Percentiles rank a stretch among this genome's conserved stretches.
Evolutionary conservation across 2,888 invertebrate species (phyloP).

Genomic region (Lasioglossum calceatum): DNA sequence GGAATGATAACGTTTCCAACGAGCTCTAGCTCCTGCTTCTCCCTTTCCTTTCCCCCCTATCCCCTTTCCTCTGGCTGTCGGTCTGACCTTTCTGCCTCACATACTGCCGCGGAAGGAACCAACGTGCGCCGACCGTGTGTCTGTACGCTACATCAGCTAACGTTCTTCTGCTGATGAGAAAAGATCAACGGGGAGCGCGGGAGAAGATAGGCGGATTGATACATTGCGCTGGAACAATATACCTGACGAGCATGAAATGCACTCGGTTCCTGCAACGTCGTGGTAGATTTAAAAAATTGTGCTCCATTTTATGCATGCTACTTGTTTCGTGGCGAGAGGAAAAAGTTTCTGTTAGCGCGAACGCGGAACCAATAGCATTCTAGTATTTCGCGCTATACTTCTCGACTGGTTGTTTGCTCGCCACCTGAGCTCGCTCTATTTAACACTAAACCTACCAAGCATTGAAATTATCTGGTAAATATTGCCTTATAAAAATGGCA

Average conservation of each 20-base stretch:
- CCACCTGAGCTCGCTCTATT: no score
- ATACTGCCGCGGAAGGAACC: background rate
- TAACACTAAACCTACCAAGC: no score
- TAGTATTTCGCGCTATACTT: no score
- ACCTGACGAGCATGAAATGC: conserved; percentile 1
- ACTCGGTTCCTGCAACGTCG: background rate
- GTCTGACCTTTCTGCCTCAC: conserved; percentile 14
- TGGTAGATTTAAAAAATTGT: background rate
- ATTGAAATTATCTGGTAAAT: no score
- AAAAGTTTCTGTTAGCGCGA: no score
- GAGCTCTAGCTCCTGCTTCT: conserved; percentile 21
- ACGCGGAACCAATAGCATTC: no score
- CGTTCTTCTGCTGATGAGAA: background rate
- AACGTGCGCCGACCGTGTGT: background rate
- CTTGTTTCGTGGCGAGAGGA: background rate
- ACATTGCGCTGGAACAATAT: background rate
- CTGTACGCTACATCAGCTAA: background rate
- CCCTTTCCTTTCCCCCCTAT: background rate
- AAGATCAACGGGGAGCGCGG: conserved; percentile 1
- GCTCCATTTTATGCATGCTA: no score
- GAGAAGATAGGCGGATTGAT: background rate
- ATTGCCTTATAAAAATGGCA: no score
- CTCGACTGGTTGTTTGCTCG: no score
- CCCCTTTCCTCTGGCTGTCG: background rate
- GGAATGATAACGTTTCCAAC: conserved; percentile 72